Base-by-base conservation (phyloP, 53 echinoderm and acorn worm genomes). In the Astropecten irregularis region DNA sequence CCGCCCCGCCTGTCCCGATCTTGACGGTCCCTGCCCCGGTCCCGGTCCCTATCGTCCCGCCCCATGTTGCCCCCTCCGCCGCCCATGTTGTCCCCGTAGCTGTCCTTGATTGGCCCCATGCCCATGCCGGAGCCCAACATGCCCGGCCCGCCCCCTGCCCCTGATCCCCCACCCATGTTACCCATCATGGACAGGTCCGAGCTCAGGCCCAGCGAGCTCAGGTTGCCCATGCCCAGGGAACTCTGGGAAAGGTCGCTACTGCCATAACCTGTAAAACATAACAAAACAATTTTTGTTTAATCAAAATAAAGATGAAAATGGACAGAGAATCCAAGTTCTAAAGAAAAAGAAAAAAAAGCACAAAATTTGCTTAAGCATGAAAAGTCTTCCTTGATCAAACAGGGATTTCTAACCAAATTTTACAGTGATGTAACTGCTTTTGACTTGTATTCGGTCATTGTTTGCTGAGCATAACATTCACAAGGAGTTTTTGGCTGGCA, bases 31-130 rank as follows among this genome's bases (percentile, higher is more conserved):
- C 76, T 36, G 18, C 69, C 46, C 87, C 85, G 48, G 32, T 88
- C 82, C 56, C 92, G 31, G 20, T 81, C 71, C 42, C 83, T 39
- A 67, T 79, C 88, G 48, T 88, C 88, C 89, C 66, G 36, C 74
- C 49, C 71, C 35, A 76, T 36, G 67, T 71, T 84, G 40, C 84
- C 88, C 86, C 54, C 34, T 66, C 49, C 40, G 36, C 58, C 54
- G 22, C 68, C 71, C 71, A 71, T 40, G 40, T 40, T 36, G 36
- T 71, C 53, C 84, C 51, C 84, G 22, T 15, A 85, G 76, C 20
- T 63, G 29, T 49, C 66, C 29, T 39, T 64, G 2, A 35, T 73
- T 25, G 14, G 33, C 22, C 35, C 73, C 74, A 71, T 74, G 38
- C 79, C 74, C 65, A 35, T 50, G 39, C 50, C 71, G 26, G 48